Evolutionary conservation across 1,140 invertebrate genomes (phyloP).

Genomic region (Temnothorax longispinosus): DNA sequence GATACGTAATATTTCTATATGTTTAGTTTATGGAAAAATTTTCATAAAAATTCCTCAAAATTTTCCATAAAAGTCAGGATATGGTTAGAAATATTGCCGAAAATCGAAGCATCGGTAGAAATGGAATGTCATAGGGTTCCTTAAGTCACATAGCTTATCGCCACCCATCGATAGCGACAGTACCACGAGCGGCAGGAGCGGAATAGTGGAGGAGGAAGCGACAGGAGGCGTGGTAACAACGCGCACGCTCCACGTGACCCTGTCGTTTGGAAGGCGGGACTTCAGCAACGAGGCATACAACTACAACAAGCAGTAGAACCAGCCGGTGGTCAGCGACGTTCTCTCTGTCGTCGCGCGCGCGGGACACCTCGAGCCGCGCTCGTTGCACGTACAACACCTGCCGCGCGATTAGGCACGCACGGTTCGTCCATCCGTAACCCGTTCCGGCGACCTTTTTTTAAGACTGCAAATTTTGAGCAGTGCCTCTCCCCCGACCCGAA

Average conservation of each 20-base stretch:
- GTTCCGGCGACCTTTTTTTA: conserved; percentile 23
- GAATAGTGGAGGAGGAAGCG: conserved; percentile 55
- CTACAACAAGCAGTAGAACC: conserved; percentile 69
- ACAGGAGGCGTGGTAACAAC: conserved; percentile 79
- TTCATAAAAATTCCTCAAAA: background rate
- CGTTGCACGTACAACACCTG: conserved; percentile 74
- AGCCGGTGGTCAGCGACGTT: conserved; percentile 70
- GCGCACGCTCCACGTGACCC: conserved; percentile 82
- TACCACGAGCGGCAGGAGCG: background rate
- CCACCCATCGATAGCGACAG: conserved; percentile 43
- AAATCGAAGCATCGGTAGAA: background rate
- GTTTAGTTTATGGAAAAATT: background rate
- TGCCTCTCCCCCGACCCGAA: background rate
- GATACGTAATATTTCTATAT: background rate
- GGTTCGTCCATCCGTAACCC: conserved; percentile 61
- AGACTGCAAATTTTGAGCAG: conserved; percentile 41
- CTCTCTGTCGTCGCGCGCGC: conserved; percentile 72
- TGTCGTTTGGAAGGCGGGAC: conserved; percentile 80
- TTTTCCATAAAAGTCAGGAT: background rate
- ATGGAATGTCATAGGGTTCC: conserved; percentile 22
- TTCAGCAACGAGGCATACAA: conserved; percentile 65
- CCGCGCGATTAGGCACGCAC: conserved; percentile 65
- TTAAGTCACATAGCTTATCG: conserved; percentile 36
- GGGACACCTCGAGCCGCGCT: conserved; percentile 67
- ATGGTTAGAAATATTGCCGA: background rate